These are phyloP conservation scores for Natrix natrix DNA, from an alignment of 2,797 vertebrate genomes.

Conservation along the genomic window DNA sequence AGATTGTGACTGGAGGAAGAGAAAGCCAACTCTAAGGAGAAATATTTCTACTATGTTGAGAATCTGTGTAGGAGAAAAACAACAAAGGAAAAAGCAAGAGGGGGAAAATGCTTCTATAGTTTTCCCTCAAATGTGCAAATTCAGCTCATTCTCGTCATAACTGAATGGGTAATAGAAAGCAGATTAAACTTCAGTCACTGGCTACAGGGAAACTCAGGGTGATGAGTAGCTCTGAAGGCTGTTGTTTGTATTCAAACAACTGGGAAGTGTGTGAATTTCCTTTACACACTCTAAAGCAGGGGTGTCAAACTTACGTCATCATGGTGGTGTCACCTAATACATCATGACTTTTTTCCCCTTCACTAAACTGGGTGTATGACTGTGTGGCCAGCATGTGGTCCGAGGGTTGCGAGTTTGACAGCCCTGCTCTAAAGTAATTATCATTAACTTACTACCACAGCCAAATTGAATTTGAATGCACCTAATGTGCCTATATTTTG, in stretches of 20 bases:
- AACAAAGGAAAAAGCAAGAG: neutral
- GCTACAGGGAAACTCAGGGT: constrained; percentile 44
- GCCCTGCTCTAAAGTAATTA: neutral
- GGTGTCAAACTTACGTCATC: too few species aligned
- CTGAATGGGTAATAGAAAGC: constrained; percentile 57
- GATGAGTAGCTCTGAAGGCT: constrained; percentile 37
- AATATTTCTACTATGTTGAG: constrained; percentile 56
- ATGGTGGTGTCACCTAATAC: rapidly evolving
- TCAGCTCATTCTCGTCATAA: constrained; percentile 54
- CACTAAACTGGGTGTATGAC: too few species aligned
- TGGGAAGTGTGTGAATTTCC: neutral
- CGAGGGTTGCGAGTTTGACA: too few species aligned
- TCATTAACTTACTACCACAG: neutral
- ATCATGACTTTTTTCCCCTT: too few species aligned
- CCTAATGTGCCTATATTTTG: neutral
- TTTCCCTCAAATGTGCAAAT: constrained; percentile 50
- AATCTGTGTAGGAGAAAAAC: constrained; percentile 59
- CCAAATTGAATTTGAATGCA: neutral
- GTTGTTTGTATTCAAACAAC: constrained; percentile 57
- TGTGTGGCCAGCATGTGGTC: too few species aligned
- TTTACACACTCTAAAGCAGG: neutral
- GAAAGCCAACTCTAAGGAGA: constrained; percentile 36
- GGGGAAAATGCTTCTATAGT: constrained; percentile 18
- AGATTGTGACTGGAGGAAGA: constrained; percentile 30
- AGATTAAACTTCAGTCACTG: constrained; percentile 49